Base-by-base conservation (phyloP, 2,888 invertebrate genomes). In the Orgyia antiqua region DNA sequence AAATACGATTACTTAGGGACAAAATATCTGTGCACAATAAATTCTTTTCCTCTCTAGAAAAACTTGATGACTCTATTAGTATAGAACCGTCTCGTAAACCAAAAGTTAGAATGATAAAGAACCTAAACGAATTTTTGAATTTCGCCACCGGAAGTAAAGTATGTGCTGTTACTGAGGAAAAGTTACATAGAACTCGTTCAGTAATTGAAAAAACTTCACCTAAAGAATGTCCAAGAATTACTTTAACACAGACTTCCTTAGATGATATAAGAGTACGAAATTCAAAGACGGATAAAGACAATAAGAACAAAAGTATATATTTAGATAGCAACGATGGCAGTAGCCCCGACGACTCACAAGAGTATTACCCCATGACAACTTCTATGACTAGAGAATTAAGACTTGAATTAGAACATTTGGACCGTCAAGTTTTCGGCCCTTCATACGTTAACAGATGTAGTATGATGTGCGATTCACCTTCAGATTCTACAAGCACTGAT, bases 341-440 rank as follows among this genome's bases (percentile, higher is more conserved):
- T 49, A 94, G 94, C 42, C 93, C 93, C 0, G 94, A 94, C 50
- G 94, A 94, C 67, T 92, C 92, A 1, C 92, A 93, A 50, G 93
- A 93, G 61, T 95, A 94, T 66, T 93, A 93, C 61, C 94, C 95
- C 2, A 93, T 96, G 91, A 94, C 94, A 0, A 95, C 94, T 3
- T 94, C 95, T 2, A 93, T 95, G 84, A 95, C 95, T 0, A 89
- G 94, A 53, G 95, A 95, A 66, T 74, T 95, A 53, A 89, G 93
- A 52, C 86, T 95, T 27, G 95, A 95, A 68, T 70, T 95, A 42
- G 95, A 95, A 60, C 94, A 93, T 65, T 80, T 95, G 51, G 94
- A 95, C 72, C 88, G 94, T 5, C 94, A 94, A 72, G 93, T 95
- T 3, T 94, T 94, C 60, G 94, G 94, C 0, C 66, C 66, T 8